A percentile compares a stretch with the other conserved stretches of the same genome.
Conservation (phyloP, 2,888 invertebrate species). For the Chromoteleia sp. region DNA sequence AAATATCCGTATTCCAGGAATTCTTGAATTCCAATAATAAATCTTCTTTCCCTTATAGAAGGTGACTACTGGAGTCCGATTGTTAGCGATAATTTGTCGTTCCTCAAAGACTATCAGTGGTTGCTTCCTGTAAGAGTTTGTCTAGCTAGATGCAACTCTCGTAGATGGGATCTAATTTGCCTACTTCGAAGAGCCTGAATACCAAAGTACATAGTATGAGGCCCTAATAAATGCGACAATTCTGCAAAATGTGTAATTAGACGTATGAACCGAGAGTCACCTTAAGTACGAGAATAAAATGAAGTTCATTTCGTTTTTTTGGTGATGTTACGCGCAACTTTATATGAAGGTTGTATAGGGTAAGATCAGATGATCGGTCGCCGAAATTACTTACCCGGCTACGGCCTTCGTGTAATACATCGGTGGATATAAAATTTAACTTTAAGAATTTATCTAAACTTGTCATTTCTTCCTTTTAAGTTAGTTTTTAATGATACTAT, state of each 20-base stretch:
- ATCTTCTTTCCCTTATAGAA: slow-evolving; percentile 31
- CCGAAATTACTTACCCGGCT: slow-evolving; percentile 16
- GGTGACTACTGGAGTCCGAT: slow-evolving; percentile 3
- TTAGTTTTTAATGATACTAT: slow-evolving; percentile 4
- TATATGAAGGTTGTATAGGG: slow-evolving; percentile 26
- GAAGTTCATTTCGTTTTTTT: slow-evolving; percentile 11
- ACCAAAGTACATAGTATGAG: slow-evolving; percentile 67
- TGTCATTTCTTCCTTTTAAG: slow-evolving; percentile 31
- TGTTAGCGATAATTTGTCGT: background rate
- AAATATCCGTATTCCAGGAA: slow-evolving; percentile 22
- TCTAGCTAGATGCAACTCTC: slow-evolving; percentile 38
- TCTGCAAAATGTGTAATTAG: slow-evolving; percentile 55
- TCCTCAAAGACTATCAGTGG: too few species aligned
- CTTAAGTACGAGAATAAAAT: slow-evolving; percentile 14
- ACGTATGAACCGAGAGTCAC: slow-evolving; percentile 10
- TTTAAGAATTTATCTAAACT: slow-evolving; percentile 27
- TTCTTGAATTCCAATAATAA: slow-evolving; percentile 24
- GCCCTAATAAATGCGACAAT: slow-evolving; percentile 49
- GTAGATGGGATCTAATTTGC: slow-evolving; percentile 51
- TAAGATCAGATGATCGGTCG: slow-evolving; percentile 3
- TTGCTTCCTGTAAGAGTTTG: slow-evolving; percentile 27
- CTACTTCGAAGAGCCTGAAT: slow-evolving; percentile 59
- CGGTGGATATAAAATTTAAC: slow-evolving; percentile 22
- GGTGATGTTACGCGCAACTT: slow-evolving; percentile 20
- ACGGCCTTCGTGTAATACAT: slow-evolving; percentile 31